phyloP scores from a whole-genome alignment of 2,113 vertebrate species.

The Oncorhynchus nerka region DNA sequence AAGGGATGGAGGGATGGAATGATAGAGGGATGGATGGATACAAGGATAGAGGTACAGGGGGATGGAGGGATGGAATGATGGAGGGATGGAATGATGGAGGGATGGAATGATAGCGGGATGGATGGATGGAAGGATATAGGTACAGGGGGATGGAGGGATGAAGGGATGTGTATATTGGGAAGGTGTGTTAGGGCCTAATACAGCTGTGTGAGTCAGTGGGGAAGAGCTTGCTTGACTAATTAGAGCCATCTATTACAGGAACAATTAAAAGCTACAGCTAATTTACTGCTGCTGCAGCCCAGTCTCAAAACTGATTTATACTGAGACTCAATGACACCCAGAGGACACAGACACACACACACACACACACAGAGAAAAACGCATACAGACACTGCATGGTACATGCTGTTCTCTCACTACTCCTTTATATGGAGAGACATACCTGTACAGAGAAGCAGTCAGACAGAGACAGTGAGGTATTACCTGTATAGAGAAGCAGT shows the following conservation, averaged over 20 bases:
- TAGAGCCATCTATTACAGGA: slow-evolving; percentile 99
- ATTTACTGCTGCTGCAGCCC: slow-evolving; percentile 94
- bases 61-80: background rate
- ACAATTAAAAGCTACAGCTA: slow-evolving; percentile 95
- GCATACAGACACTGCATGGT: background rate
- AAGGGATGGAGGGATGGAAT: too few relatives aligned
- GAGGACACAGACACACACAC: slow-evolving; percentile 74
- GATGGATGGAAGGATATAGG: slow-evolving; percentile 10
- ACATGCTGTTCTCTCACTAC: background rate
- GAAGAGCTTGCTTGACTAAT: slow-evolving; percentile 98
- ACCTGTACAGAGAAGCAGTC: too few relatives aligned
- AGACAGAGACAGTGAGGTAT: too few relatives aligned
- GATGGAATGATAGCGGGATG: accelerated
- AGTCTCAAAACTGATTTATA: slow-evolving; percentile 90
- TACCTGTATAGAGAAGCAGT: too few relatives aligned
- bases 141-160: slow-evolving; percentile 69
- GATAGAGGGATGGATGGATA: too few relatives aligned
- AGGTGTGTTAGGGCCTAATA: slow-evolving; percentile 57
- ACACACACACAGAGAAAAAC: background rate
- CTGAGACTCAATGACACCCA: slow-evolving; percentile 94
- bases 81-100: background rate
- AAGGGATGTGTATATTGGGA: slow-evolving; percentile 74
- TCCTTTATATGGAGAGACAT: background rate
- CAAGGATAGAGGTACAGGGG: too few relatives aligned
- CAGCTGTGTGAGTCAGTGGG: slow-evolving; percentile 80